Conservation (phyloP, 2,113 vertebrate species). For the Leptodactylus fuscus region DNA sequence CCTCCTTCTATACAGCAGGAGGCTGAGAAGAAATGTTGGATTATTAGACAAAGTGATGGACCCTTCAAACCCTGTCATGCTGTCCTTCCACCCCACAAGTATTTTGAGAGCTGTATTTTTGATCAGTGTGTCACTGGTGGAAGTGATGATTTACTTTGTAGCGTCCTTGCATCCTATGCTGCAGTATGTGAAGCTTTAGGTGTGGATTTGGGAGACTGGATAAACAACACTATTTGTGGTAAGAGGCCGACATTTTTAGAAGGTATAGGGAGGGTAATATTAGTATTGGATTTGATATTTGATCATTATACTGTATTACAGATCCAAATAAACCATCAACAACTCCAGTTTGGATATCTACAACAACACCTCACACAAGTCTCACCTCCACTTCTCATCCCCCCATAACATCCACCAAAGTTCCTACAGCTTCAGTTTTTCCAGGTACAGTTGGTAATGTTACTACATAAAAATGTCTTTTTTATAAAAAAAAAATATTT, state of each 20-base stretch:
- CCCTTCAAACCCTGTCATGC: conserved; percentile 75
- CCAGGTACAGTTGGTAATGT: neutral
- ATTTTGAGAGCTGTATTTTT: conserved; percentile 77
- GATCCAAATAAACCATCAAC: conserved; percentile 26
- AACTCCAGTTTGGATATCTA: neutral
- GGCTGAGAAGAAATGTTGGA: conserved; percentile 74
- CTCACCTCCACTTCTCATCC: conserved; percentile 10
- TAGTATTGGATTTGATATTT: neutral
- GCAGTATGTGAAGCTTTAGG: conserved; percentile 76
- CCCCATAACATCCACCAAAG: neutral
- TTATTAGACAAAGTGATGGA: conserved; percentile 70
- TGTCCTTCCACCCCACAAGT: conserved; percentile 70
- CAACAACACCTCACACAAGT: conserved; percentile 28
- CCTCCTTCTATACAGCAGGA: conserved; percentile 66
- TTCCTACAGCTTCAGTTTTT: neutral
- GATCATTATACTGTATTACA: neutral
- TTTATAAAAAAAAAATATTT: too few relatives aligned
- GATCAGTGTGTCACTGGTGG: conserved; percentile 74
- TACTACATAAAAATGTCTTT: too few relatives aligned
- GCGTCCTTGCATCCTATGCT: conserved; percentile 69
- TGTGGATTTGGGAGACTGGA: conserved; percentile 72
- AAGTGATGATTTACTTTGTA: conserved; percentile 71
- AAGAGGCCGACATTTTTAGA: conserved; percentile 28
- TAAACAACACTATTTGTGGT: conserved; percentile 81
- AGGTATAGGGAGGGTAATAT: neutral